Evolutionary conservation across 2,888 invertebrate species (phyloP), one percentile per base, ranked within the genome.

Genomic region (Dolichomitus sp.): DNA sequence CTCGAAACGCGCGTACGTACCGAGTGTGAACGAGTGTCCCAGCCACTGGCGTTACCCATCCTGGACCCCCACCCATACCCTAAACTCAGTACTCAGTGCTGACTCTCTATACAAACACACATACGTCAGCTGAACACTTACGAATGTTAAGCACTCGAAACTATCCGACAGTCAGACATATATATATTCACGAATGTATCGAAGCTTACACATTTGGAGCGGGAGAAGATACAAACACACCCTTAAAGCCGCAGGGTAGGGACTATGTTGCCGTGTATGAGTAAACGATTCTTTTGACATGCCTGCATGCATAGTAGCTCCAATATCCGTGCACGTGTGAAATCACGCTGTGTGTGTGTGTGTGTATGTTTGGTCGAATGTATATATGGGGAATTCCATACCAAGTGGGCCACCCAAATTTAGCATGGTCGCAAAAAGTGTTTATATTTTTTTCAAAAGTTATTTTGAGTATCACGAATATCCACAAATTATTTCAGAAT

Each of bases 1-100:
- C 80, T 74, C 79, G 91, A 87, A 89, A 87, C 87, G 85, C 88
- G 87, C 81, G 85, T 86, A 87, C 85, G 85, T 86, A 90, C 88
- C 89, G 91, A 89, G 72, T 74, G 86, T 80, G 81, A 80, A 82
- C 73, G 85, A 83, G 83, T 84, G 81, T 86, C 81, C 73, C 66
- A 80, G 80, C 85, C 84, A 83, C 77, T 85, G 85, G 69, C 54
- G 66, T 73, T 76, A 76, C 80, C 73, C 80, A 59, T 50, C 72
- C 73, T 75, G 76, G 73, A 73, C 37, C 83, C 80, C 80, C 76
- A 80, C 80, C 61, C 27, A 66, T 70, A 66, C 74, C 57, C 66
- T 17, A 42, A 37, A 45, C 45, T 23, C 54, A 7, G 27, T 30
- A 50, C 19, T 27, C 68, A 23, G 23, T 23, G 40, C 63, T 37